phyloP scores from a whole-genome alignment of 35 echinoderm and acorn worm genomes.

The Lytechinus variegatus region DNA sequence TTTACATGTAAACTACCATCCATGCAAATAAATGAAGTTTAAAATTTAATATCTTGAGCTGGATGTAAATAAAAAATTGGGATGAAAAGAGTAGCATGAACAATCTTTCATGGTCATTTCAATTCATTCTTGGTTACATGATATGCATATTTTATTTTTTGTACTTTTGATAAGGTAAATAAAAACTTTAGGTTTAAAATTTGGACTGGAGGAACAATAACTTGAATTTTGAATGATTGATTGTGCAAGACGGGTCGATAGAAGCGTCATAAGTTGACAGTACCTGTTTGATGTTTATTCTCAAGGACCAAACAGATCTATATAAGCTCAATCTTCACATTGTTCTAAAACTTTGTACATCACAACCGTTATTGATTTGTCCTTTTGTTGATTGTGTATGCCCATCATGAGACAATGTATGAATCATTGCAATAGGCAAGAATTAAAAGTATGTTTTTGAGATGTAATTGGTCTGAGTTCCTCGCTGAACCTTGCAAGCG shows the following conservation, averaged over 20 bases:
- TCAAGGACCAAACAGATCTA: constrained; percentile 12
- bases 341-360: not conserved
- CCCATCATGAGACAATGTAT: not conserved
- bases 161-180: not conserved
- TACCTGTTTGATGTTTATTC: not conserved
- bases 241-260: not conserved
- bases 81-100: not conserved
- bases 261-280: constrained; percentile 10
- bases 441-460: not conserved
- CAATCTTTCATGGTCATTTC: not conserved
- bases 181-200: not conserved
- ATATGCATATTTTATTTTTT: not conserved
- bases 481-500: not conserved
- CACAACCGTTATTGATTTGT: not conserved
- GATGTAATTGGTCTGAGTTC: not conserved
- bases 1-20: too few species aligned
- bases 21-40: too few species aligned
- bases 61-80: too few species aligned
- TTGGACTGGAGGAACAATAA: not conserved
- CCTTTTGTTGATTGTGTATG: not conserved
- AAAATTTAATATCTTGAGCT: too few species aligned
- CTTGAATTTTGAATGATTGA: not conserved
- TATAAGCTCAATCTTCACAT: not conserved
- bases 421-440: not conserved
- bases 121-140: not conserved